Percentiles rank a stretch among this genome's conserved stretches.
These are phyloP conservation scores for Mycteria americana DNA, from an alignment of 2,797 vertebrate genomes.

Conservation along the genomic window DNA sequence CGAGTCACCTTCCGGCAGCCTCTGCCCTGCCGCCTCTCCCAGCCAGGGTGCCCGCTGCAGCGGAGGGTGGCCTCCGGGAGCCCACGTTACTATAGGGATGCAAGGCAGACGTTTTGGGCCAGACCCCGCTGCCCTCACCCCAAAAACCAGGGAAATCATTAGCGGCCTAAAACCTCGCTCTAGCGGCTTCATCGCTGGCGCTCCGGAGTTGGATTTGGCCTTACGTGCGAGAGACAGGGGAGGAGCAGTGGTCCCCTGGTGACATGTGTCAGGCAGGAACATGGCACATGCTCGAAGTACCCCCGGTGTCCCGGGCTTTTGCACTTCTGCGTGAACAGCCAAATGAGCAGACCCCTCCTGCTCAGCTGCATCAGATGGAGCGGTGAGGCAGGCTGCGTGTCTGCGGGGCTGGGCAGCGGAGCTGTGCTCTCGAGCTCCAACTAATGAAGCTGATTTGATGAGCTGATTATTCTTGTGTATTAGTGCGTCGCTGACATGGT, in stretches of 20 bases:
- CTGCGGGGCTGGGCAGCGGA: conserved; percentile 53
- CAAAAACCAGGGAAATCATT: background rate
- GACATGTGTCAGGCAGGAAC: conserved; percentile 34
- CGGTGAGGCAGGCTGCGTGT: conserved; percentile 54
- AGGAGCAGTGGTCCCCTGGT: conserved; percentile 20
- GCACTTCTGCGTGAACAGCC: conserved; percentile 22
- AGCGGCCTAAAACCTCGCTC: background rate
- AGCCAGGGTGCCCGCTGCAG: background rate
- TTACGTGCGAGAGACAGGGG: background rate
- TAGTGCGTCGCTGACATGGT: conserved; percentile 43
- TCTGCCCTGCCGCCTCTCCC: background rate
- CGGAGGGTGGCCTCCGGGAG: fast-evolving
- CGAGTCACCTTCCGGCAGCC: background rate
- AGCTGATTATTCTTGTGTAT: conserved; percentile 69
- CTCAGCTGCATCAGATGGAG: conserved; percentile 68
- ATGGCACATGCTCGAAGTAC: conserved; percentile 20
- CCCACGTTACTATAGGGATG: fast-evolving
- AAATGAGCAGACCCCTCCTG: conserved; percentile 43
- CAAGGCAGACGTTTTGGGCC: background rate
- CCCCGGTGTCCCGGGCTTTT: conserved; percentile 26
- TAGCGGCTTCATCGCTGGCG: background rate
- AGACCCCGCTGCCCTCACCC: background rate
- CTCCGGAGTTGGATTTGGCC: background rate
- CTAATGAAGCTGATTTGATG: conserved; percentile 69
- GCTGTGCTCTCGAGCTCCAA: conserved; percentile 47